Conservation (phyloP, 2,888 invertebrate genomes). For the Acleris cristana region DNA sequence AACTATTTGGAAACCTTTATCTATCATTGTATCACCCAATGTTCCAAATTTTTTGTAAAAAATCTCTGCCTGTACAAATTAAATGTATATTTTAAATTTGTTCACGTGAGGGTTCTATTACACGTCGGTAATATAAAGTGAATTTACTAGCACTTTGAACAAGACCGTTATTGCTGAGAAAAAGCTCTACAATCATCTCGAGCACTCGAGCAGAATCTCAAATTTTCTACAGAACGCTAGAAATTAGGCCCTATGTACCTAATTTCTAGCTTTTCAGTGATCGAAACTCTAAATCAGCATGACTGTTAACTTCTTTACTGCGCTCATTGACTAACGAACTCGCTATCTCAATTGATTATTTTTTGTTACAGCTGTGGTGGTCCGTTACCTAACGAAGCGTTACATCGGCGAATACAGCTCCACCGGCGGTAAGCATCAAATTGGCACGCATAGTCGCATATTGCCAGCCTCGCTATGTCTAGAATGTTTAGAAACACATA, state of each 20-base stretch:
- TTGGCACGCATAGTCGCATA: constrained; percentile 40
- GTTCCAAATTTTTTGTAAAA: background rate
- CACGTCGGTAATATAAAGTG: no score
- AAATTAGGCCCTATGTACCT: no score
- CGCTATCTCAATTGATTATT: constrained; percentile 44
- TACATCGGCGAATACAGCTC: constrained; percentile 93
- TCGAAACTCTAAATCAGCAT: constrained; percentile 1
- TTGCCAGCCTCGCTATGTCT: constrained; percentile 49
- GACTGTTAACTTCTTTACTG: background rate
- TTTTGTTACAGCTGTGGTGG: constrained; percentile 89
- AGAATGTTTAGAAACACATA: constrained; percentile 49
- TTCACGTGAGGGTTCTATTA: no score
- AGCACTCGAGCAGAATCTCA: background rate
- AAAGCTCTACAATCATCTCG: no score
- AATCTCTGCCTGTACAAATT: no score
- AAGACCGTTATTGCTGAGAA: no score
- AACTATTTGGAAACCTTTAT: constrained; percentile 39
- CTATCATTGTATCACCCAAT: constrained; percentile 39
- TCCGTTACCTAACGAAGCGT: constrained; percentile 89
- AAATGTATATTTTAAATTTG: no score
- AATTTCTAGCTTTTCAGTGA: background rate
- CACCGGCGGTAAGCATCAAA: constrained; percentile 86
- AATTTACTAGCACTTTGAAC: no score
- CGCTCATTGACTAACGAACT: constrained; percentile 2
- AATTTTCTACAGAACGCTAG: background rate